Conservation (phyloP, 2,113 vertebrate genomes). For the Psittacus erithacus region DNA sequence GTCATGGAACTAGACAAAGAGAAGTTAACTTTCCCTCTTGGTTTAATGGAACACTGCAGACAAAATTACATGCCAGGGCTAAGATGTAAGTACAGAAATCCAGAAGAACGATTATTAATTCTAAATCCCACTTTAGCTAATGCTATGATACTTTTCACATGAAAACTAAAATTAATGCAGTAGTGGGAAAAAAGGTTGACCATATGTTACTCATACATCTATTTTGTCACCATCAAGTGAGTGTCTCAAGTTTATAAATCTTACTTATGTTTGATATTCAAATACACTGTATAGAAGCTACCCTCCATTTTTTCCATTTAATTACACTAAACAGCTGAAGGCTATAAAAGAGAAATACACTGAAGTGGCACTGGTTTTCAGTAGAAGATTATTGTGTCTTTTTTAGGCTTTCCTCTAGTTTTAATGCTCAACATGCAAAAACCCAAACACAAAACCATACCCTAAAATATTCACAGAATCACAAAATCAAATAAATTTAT, state of each 20-base stretch:
- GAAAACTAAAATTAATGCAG: not conserved
- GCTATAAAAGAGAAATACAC: not conserved
- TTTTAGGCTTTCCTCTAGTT: slow-evolving; percentile 44
- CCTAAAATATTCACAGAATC: not conserved
- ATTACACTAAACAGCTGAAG: not conserved
- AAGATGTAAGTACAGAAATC: not conserved
- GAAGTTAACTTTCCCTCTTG: not conserved
- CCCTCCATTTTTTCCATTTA: not conserved
- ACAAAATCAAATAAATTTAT: not conserved
- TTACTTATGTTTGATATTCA: not conserved
- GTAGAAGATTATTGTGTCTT: not conserved
- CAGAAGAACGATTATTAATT: not conserved
- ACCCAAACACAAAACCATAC: not conserved
- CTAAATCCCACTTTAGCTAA: not conserved
- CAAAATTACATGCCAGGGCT: not conserved
- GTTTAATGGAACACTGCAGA: not conserved
- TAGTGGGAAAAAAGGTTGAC: not conserved
- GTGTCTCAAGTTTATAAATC: not conserved
- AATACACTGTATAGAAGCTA: not conserved
- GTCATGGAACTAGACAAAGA: not conserved
- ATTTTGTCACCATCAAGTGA: not conserved
- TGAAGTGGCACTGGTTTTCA: not conserved
- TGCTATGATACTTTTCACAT: not conserved
- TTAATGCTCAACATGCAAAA: not conserved
- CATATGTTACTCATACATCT: not conserved